Conservation (phyloP, 2,113 vertebrate genomes). For the Mobula birostris region DNA sequence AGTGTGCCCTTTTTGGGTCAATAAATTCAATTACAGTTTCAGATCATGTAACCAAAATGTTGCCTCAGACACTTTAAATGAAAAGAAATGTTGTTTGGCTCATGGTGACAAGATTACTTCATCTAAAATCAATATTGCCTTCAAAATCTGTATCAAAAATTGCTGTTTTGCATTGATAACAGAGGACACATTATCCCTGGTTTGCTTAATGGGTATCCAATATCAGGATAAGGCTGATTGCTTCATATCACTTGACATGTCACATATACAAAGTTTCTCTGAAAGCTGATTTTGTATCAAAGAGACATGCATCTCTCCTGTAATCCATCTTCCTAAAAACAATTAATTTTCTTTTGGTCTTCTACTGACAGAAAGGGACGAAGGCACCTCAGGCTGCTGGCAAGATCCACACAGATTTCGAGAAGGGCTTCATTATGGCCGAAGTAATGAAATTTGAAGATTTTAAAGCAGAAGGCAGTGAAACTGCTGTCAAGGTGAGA, state of each 20-base stretch:
- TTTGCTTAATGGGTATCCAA: slow-evolving; percentile 49
- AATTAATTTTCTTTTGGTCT: slow-evolving; percentile 70
- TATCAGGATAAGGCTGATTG: slow-evolving; percentile 50
- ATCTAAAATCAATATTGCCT: slow-evolving; percentile 77
- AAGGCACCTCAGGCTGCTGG: slow-evolving; percentile 89
- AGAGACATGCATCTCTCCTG: slow-evolving; percentile 58
- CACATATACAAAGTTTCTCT: slow-evolving; percentile 52
- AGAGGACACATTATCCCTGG: slow-evolving; percentile 63
- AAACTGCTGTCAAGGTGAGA: slow-evolving; percentile 83
- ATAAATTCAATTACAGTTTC: slow-evolving; percentile 45
- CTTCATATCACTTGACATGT: slow-evolving; percentile 42
- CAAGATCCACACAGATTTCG: slow-evolving; percentile 84
- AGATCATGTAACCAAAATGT: slow-evolving; percentile 62
- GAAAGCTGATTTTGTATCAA: slow-evolving; percentile 50
- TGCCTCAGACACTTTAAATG: slow-evolving; percentile 58
- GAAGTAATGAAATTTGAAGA: slow-evolving; percentile 95
- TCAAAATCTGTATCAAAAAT: slow-evolving; percentile 60
- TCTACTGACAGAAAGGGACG: slow-evolving; percentile 78
- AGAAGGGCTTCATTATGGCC: slow-evolving; percentile 95
- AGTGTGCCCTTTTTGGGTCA: slow-evolving; percentile 47
- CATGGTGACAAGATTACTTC: slow-evolving; percentile 61
- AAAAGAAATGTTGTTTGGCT: slow-evolving; percentile 63
- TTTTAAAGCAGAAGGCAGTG: slow-evolving; percentile 89
- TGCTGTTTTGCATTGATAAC: slow-evolving; percentile 60
- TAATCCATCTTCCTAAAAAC: slow-evolving; percentile 73